Base-by-base conservation (phyloP, 2,113 vertebrate genomes). In the Etheostoma cragini region DNA sequence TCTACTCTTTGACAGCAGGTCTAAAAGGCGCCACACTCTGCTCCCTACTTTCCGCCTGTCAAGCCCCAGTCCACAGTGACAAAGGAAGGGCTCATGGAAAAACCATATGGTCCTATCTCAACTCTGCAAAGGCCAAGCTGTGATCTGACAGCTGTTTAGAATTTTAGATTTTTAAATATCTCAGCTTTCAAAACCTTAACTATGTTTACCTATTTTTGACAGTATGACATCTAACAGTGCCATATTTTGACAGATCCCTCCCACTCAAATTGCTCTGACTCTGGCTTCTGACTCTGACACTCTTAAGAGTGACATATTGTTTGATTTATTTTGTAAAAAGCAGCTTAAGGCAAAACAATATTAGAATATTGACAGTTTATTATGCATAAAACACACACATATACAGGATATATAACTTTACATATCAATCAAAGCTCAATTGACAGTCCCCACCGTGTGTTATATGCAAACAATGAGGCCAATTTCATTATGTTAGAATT, bases 131-230 rank as follows among this genome's bases (percentile, higher is more conserved):
- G 50, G 61, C 72, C 49, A 65, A 69, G 57, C 61, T 76, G 19
- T 46, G 49, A 84, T 85, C 16, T 90, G 90, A 89, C 86, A 87
- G 88, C 85, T 81, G 58, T 76, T 89, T 86, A 73, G 81, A 89
- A 83, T 85, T 90, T 82, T 67, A 77, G 72, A 87, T 87, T 82
- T 88, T 67, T 13, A 69, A 87, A 86, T 86, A 82, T 90, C 66
- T 70, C 56, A 46, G 47, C 80, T 81, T 88, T 89, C 33, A 80
- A 19, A 24, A 83, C 80, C 6, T 24, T 50, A 74, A 53, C 71
- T 60, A 52, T 74, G 78, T 81, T 84, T 74, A 71, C 67, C 67
- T 72, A 52, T 80, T 87, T 82, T 78, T 76, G 71, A 77, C 53
- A 71, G 63, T 64, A 47, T 14, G 50, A 53, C 35, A 5, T 87